A percentile compares a stretch with the other conserved stretches of the same genome.
Evolutionary conservation across 2,113 vertebrate species (phyloP).

Genomic region (Oncorhynchus clarkii): DNA sequence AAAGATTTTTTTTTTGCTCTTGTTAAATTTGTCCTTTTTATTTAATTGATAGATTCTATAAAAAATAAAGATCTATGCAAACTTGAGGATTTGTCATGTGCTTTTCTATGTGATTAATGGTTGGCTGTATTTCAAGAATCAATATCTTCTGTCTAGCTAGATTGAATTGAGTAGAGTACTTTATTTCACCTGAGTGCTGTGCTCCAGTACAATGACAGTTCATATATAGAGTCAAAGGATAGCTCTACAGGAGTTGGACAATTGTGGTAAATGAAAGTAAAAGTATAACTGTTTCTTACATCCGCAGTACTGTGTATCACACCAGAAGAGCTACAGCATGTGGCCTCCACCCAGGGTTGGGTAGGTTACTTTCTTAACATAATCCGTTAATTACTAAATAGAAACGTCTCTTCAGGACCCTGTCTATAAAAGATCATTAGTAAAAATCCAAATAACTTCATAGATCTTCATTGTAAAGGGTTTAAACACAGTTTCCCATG

Average conservation of each 20-base stretch:
- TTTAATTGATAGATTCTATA: constrained; percentile 98
- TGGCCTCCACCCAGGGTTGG: neutral
- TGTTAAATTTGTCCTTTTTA: constrained; percentile 74
- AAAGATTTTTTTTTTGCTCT: constrained; percentile 75
- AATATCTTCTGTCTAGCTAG: too few species aligned
- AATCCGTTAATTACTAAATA: too few species aligned
- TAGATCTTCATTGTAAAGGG: too few species aligned
- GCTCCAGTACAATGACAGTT: neutral
- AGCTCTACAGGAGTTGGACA: neutral
- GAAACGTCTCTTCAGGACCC: too few species aligned
- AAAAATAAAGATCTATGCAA: constrained; percentile 98
- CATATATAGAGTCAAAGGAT: neutral
- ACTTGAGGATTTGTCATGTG: constrained; percentile 52
- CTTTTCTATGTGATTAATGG: too few species aligned
- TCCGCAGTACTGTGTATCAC: neutral
- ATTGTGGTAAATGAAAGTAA: neutral
- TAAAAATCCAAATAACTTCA: too few species aligned
- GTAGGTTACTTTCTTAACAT: too few species aligned
- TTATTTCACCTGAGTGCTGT: too few species aligned
- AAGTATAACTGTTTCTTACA: neutral
- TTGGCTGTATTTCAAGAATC: too few species aligned
- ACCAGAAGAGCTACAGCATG: neutral
- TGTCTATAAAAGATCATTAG: too few species aligned
- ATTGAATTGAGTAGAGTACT: too few species aligned
- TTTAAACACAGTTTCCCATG: too few species aligned